Evolutionary conservation across 2,113 vertebrate species (phyloP).

Genomic region (Prolemur simus): DNA sequence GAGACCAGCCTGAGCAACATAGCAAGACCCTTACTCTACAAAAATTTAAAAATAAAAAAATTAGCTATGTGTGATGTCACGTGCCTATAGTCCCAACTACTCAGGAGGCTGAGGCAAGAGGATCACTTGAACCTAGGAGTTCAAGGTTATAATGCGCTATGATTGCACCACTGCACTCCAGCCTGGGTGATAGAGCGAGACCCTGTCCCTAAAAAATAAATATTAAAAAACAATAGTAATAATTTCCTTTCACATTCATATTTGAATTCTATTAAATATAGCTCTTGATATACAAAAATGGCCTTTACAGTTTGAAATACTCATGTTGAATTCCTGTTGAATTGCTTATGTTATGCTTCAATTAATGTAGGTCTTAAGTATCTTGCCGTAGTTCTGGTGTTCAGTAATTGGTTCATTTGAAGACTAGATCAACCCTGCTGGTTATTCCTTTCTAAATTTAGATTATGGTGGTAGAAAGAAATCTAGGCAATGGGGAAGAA

Average conservation of each 20-base stretch:
- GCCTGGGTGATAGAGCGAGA: too few species aligned
- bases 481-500: neutral
- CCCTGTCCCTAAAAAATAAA: too few species aligned
- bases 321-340: too few species aligned
- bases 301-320: neutral
- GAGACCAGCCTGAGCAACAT: too few species aligned
- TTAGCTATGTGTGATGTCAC: too few species aligned
- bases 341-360: neutral
- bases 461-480: neutral
- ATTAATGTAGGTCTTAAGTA: neutral
- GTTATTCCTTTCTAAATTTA: conserved; percentile 41
- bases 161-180: too few species aligned
- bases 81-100: too few species aligned
- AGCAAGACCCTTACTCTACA: too few species aligned
- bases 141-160: too few species aligned
- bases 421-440: neutral
- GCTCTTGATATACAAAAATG: neutral
- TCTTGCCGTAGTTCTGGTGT: conserved; percentile 13
- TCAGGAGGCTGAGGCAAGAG: too few species aligned
- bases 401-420: conserved; percentile 40
- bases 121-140: too few species aligned
- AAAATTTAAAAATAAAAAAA: too few species aligned
- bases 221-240: neutral
- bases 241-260: neutral
- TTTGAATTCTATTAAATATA: neutral